A percentile compares a stretch with the other conserved stretches of the same genome.
Evolutionary conservation across 2,113 vertebrate genomes (phyloP).

Genomic region (Benthochromis sp.): DNA sequence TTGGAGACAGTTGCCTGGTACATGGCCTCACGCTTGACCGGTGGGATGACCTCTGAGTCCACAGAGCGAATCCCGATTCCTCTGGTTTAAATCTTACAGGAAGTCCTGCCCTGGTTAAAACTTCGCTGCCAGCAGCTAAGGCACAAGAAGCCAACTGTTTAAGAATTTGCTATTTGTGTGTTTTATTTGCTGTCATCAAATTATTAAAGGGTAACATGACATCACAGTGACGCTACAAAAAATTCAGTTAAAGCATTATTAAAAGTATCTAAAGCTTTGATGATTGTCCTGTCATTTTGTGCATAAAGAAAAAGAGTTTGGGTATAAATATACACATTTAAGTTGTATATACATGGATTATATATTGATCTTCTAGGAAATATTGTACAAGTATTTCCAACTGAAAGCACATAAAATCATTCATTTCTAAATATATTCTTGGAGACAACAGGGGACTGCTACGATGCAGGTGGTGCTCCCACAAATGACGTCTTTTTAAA

Average conservation of each 20-base stretch:
- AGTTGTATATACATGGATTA: neutral
- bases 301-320: neutral
- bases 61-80: conserved; percentile 60
- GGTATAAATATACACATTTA: neutral
- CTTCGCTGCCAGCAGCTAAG: conserved; percentile 69
- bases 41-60: conserved; percentile 71
- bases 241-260: neutral
- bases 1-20: conserved; percentile 84
- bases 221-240: neutral
- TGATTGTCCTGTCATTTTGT: neutral
- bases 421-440: neutral
- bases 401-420: neutral
- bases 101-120: conserved; percentile 58
- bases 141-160: conserved; percentile 23
- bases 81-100: conserved; percentile 58
- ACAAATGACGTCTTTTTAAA: conserved; percentile 2
- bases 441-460: neutral
- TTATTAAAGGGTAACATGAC: neutral
- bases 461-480: neutral
- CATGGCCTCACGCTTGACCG: conserved; percentile 80
- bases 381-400: neutral
- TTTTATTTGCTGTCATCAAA: neutral
- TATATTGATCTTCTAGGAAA: neutral
- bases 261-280: neutral
- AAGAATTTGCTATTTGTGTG: neutral